These are phyloP conservation scores for Porites lutea DNA, from an alignment of 64 coral and sea anemone species.

Conservation along the genomic window DNA sequence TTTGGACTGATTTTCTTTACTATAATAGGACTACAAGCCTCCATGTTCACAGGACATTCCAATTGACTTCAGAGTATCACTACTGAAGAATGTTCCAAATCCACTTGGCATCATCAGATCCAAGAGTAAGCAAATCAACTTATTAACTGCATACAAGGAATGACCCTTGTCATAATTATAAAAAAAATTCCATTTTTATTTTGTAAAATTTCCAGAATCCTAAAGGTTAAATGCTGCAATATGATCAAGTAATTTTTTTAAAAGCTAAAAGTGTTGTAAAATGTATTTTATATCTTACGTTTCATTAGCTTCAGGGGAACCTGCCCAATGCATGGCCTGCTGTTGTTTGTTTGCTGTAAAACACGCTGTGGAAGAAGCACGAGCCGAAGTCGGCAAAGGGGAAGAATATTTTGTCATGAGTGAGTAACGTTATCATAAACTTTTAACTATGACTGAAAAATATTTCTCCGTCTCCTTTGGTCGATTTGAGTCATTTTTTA, in stretches of 20 bases:
- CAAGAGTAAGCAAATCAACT: constrained; percentile 55
- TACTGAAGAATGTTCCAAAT: constrained; percentile 80
- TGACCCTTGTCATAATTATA: no score
- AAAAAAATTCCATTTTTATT: no score
- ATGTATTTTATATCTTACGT: background rate
- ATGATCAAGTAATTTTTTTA: no score
- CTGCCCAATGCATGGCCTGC: constrained; percentile 21
- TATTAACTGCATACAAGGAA: no score
- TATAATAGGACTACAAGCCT: constrained; percentile 83
- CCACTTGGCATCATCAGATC: constrained; percentile 76
- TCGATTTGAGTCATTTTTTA: no score
- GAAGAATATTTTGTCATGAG: constrained; percentile 71
- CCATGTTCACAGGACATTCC: constrained; percentile 94
- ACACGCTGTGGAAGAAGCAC: constrained; percentile 73
- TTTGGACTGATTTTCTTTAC: background rate
- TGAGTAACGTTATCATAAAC: constrained; percentile 15
- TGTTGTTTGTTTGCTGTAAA: constrained; percentile 70
- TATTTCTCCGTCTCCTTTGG: no score
- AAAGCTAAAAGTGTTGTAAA: no score
- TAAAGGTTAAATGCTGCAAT: no score
- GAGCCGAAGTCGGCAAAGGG: constrained; percentile 72
- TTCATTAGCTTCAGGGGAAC: constrained; percentile 73
- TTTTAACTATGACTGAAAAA: no score
- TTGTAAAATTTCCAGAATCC: no score
- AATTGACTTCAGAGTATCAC: constrained; percentile 84